Base-by-base conservation (phyloP, 2,888 invertebrate genomes). In the Cephus nigrinus region DNA sequence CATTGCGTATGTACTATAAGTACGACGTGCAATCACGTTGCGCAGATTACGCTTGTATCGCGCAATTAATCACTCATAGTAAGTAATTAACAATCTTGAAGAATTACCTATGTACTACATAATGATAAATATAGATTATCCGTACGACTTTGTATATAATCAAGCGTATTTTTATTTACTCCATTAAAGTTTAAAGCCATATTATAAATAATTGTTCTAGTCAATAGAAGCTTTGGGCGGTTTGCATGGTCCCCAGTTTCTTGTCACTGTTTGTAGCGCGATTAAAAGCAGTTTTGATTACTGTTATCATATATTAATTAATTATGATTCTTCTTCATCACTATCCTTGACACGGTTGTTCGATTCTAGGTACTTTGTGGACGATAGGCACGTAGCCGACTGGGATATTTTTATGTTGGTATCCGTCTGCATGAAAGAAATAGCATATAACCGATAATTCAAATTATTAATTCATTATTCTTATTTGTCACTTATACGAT, bases 311-410 rank as follows among this genome's bases (percentile, higher is more conserved):
- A 23, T 55, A 23, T 55, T 55, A 55, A 55, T 23, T 55, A 55
- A 23, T 23, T 55, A 55, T 1, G 5, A 23, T 15, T 55, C 23
- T 55, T 55, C 23, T 2, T 55, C 55, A 23, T 55, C 55, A 55
- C 23, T 55, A 55, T 55, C 55, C 23, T 55, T 55, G 55, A 55
- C 2, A 55, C 23, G 55, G 55, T 55, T 23, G 23, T 9, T 55
- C 23, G 55, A 55, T 23, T 34, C 69, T 34, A 73, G 75, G 68
- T 34, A 74, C 69, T 74, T 75, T 33, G 40, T 68, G 32, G 76
- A 75, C 31, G 79, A 75, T 76, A 87, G 84, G 83, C 86, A 86
- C 82, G 82, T 81, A 68, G 86, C 86, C 74, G 87, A 87, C 82
- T 87, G 85, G 23, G 87, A 86, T 73, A 69, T 79, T 80, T 82